Conservation (phyloP, 2,797 vertebrate genomes). For the Furcifer pardalis region DNA sequence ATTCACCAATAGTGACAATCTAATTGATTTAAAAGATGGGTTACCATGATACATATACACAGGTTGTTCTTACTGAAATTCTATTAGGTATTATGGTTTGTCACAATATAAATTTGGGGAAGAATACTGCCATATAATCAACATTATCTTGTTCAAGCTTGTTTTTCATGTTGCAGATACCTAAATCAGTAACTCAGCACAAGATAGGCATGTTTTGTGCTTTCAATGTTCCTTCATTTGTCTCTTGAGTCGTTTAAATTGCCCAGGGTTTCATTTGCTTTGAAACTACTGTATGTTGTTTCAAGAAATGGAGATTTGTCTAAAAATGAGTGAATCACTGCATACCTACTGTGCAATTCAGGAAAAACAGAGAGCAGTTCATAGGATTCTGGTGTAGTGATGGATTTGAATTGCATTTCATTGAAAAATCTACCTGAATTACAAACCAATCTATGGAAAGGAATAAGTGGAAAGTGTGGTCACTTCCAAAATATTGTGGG, state of each 20-base stretch:
- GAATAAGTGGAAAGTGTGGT: neutral
- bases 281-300: too few relatives aligned
- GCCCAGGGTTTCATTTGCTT: neutral
- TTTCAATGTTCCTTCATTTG: slow-evolving; percentile 13
- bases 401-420: neutral
- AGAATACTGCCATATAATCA: neutral
- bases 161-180: slow-evolving; percentile 12
- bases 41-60: neutral
- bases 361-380: neutral
- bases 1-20: neutral
- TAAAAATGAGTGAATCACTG: slow-evolving; percentile 1
- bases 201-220: slow-evolving; percentile 8
- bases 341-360: neutral
- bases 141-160: slow-evolving; percentile 19
- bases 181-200: neutral
- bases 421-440: neutral
- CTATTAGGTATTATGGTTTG: neutral
- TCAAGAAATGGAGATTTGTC: slow-evolving; percentile 8
- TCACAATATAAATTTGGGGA: neutral
- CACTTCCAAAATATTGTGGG: neutral
- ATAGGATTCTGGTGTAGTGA: neutral
- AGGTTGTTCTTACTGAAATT: neutral
- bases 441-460: neutral
- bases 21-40: neutral
- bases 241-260: slow-evolving; percentile 19